Evolutionary conservation across 2,113 vertebrate genomes (phyloP), one percentile per base, ranked within the genome.

Genomic region (Neolamprologus brichardi): DNA sequence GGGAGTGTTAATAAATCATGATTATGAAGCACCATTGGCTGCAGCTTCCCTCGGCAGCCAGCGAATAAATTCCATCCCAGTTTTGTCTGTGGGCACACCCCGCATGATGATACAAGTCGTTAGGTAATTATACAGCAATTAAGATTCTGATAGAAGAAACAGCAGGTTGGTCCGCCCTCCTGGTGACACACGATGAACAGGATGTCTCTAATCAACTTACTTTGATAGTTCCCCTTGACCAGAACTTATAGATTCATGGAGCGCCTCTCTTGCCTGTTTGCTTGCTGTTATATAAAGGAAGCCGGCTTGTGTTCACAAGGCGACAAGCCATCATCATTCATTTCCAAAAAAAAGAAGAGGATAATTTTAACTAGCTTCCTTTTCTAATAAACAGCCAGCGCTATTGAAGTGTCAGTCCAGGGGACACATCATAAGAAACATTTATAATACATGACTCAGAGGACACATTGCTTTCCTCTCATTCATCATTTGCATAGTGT

Each of bases 1-100:
- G 90, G 84, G 88, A 89, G 86, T 70, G 91, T 95, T 96, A 95
- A 96, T 96, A 96, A 96, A 96, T 97, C 96, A 96, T 90, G 94
- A 96, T 96, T 95, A 96, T 89, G 87, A 94, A 92, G 92, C 93
- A 88, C 88, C 90, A 89, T 87, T 91, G 89, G 93, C 88, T 86
- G 87, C 92, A 79, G 90, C 86, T 86, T 93, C 81, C 91, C 89
- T 83, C 88, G 18, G 75, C 91, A 90, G 87, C 89, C 75, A 86
- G 82, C 70, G 84, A 90, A 92, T 92, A 91, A 93, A 94, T 88
- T 89, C 81, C 85, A 90, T 89, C 89, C 91, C 85, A 23, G 14
- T 86, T 87, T 84, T 88, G 90, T 93, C 89, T 87, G 53, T 79
- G 91, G 92, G 87, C 93, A 89, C 88, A 88, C 92, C 89, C 95